These are phyloP conservation scores for Diadumene lineata DNA, from an alignment of 92 coral and sea anemone genomes.

Conservation along the genomic window DNA sequence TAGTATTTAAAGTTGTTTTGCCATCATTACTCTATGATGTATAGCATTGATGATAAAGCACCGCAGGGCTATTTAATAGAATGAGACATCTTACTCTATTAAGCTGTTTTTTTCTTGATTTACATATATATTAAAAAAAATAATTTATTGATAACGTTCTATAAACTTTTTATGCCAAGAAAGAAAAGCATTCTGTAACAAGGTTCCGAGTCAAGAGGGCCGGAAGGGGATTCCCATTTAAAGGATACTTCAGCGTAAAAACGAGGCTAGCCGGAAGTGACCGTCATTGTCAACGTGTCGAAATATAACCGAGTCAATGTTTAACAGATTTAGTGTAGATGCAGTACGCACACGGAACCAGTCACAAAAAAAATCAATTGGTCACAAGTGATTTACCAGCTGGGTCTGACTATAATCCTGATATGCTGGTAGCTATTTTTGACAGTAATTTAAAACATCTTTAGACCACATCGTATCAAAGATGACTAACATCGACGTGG, in stretches of 20 bases:
- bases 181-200: too few relatives aligned
- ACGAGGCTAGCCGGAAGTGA: slow-evolving; percentile 34
- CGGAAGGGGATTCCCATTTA: slow-evolving; percentile 54
- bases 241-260: not conserved
- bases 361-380: slow-evolving; percentile 14
- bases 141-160: too few relatives aligned
- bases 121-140: too few relatives aligned
- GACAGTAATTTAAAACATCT: not conserved
- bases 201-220: too few relatives aligned
- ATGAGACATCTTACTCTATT: too few relatives aligned
- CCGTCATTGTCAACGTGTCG: not conserved
- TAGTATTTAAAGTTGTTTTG: too few relatives aligned
- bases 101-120: too few relatives aligned
- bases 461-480: not conserved
- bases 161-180: too few relatives aligned
- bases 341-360: slow-evolving; percentile 3
- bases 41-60: too few relatives aligned
- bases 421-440: not conserved
- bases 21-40: too few relatives aligned
- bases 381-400: slow-evolving; percentile 31
- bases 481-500: slow-evolving; percentile 12
- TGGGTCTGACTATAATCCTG: not conserved
- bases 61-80: too few relatives aligned
- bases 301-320: slow-evolving; percentile 18
- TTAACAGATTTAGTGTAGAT: slow-evolving; percentile 6